A percentile compares a stretch with the other conserved stretches of the same genome.
These are phyloP conservation scores for Dendropsophus ebraccatus DNA, from an alignment of 2,113 vertebrate species.

Conservation along the genomic window DNA sequence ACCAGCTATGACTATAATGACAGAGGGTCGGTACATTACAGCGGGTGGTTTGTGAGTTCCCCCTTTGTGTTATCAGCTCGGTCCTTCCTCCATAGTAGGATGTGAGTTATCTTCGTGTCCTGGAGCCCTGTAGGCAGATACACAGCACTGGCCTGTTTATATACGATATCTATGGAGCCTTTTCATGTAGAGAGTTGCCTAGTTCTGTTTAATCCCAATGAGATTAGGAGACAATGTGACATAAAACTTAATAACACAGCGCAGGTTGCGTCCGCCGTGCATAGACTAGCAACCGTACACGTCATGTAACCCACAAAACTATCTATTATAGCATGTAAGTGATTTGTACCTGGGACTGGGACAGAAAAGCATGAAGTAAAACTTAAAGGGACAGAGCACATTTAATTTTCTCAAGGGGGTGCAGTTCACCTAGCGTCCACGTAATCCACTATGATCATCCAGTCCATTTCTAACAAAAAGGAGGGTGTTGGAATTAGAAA, in stretches of 20 bases:
- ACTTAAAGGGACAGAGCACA: neutral
- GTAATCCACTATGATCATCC: no score
- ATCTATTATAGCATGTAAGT: neutral
- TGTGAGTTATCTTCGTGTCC: slow-evolving; percentile 8
- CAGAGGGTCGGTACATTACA: neutral
- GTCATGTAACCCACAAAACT: neutral
- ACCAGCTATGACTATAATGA: no score
- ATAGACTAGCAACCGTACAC: neutral
- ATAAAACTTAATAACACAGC: neutral
- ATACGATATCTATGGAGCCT: neutral
- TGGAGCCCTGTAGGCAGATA: neutral
- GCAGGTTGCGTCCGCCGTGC: neutral
- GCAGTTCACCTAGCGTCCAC: no score
- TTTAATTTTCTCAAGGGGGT: neutral
- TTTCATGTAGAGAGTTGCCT: no score
- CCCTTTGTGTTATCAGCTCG: neutral
- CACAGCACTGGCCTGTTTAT: neutral
- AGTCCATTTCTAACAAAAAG: no score
- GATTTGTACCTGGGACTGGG: neutral
- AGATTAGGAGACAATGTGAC: neutral
- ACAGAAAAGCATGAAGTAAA: neutral
- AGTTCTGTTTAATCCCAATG: neutral
- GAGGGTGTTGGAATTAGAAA: no score
- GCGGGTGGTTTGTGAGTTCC: neutral
- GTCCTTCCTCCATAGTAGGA: neutral